Evolutionary conservation across 2,797 vertebrate species (phyloP).

Genomic region (Podargus strigoides): DNA sequence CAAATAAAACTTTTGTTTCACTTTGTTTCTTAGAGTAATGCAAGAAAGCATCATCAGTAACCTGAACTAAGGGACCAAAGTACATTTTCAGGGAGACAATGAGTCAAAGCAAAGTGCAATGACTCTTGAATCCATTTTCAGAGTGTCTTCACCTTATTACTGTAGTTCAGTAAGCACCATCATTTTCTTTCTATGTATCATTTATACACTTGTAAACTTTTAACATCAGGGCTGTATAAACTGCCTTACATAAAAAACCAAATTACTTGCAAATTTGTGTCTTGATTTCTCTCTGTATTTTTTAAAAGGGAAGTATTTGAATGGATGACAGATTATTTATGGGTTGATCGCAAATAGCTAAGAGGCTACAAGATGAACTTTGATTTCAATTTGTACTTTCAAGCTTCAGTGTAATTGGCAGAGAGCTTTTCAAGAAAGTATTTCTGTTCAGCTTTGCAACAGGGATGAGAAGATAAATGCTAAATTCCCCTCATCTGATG

Average conservation of each 20-base stretch:
- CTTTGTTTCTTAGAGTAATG: not conserved
- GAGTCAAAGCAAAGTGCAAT: not conserved
- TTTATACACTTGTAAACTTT: not conserved
- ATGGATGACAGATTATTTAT: not conserved
- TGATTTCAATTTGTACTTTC: constrained; percentile 32
- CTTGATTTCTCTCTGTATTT: not conserved
- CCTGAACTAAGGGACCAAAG: not conserved
- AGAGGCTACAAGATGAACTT: not conserved
- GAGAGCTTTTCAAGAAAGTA: not conserved
- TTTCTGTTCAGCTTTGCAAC: constrained; percentile 22
- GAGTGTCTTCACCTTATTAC: not conserved
- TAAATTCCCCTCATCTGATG: constrained; percentile 2
- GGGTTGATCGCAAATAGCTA: not conserved
- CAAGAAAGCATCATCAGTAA: not conserved
- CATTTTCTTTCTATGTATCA: not conserved
- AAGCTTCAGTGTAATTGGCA: not conserved
- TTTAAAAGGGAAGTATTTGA: not conserved
- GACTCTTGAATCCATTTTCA: not conserved
- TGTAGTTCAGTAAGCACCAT: not conserved
- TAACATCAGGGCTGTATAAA: not conserved
- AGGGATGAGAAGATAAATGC: not conserved
- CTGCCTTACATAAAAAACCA: not conserved
- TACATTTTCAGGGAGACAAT: not conserved
- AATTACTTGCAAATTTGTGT: not conserved
- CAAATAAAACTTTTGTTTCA: not conserved